phyloP scores from a whole-genome alignment of 2,113 vertebrate species.

The Mustela lutreola region DNA sequence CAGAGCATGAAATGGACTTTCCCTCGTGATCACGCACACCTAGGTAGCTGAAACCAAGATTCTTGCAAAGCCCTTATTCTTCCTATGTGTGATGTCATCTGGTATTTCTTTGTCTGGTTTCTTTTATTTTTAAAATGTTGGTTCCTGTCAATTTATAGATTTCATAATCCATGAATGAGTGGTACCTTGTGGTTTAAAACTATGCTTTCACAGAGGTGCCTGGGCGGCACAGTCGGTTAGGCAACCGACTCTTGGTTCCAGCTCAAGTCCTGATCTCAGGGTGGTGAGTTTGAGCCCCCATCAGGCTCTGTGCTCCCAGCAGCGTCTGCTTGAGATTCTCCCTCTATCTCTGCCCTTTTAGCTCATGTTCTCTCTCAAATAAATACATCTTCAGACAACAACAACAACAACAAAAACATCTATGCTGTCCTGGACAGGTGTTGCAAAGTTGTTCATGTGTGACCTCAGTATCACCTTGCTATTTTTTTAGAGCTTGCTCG shows the following conservation, averaged over 20 bases:
- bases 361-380: not conserved
- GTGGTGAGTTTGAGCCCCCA: not conserved
- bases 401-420: not conserved
- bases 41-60: not conserved
- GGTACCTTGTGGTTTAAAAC: not conserved
- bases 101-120: not conserved
- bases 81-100: not conserved
- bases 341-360: not conserved
- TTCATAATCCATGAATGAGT: not conserved
- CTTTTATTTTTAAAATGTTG: not conserved
- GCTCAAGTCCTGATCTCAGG: not conserved
- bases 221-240: not conserved
- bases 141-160: not conserved
- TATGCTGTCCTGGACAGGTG: accelerated
- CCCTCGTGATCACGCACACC: not conserved
- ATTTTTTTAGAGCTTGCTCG: accelerated
- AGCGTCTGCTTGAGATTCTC: not conserved
- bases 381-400: not conserved
- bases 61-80: not conserved
- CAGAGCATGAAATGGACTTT: not conserved
- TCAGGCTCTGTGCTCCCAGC: not conserved
- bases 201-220: not conserved
- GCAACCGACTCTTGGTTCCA: not conserved
- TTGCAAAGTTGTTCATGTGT: too few relatives aligned
- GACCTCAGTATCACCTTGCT: not conserved